These are phyloP conservation scores for Creontiades dilutus DNA, from an alignment of 2,888 invertebrate genomes.

Conservation along the genomic window DNA sequence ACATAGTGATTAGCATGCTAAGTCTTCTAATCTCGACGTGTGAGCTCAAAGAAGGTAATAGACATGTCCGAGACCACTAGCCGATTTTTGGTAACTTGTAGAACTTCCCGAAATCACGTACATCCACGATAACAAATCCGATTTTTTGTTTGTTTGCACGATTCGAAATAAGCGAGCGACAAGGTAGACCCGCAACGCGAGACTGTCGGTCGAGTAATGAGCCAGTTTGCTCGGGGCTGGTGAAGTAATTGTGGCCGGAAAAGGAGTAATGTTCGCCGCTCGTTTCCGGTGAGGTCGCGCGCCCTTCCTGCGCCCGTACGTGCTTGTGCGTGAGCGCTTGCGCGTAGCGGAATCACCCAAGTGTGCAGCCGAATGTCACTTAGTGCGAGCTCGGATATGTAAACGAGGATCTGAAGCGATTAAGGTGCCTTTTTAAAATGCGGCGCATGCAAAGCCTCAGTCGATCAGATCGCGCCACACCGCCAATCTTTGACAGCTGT, in stretches of 20 bases:
- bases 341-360: neutral
- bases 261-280: conserved; percentile 3
- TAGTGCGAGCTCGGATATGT: conserved; percentile 10
- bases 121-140: no score
- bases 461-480: no score
- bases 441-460: neutral
- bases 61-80: no score
- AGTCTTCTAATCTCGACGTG: no score
- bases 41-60: no score
- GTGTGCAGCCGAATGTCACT: neutral
- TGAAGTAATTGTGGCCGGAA: conserved; percentile 18
- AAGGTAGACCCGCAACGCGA: neutral
- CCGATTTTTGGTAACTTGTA: no score
- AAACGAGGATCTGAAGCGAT: conserved; percentile 3
- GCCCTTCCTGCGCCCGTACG: neutral
- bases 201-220: neutral
- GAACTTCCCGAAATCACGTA: no score
- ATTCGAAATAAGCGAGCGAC: no score
- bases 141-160: no score
- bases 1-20: no score
- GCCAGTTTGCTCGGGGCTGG: neutral
- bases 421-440: neutral
- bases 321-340: neutral
- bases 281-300: neutral
- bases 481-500: no score